Evolutionary conservation across 2,888 invertebrate genomes (phyloP).

Genomic region (Eustalomyia histrio): DNA sequence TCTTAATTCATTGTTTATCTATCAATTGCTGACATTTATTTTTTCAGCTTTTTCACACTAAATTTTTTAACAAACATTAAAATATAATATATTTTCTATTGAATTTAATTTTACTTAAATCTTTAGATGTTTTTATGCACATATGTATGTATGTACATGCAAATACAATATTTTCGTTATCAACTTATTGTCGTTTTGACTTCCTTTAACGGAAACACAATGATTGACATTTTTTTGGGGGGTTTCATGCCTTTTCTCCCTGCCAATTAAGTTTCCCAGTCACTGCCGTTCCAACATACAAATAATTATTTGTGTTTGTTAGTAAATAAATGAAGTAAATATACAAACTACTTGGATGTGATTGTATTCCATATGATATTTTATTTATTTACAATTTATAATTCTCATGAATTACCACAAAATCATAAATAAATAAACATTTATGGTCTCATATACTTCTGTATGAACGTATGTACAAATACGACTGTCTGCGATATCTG

Average conservation of each 20-base stretch:
- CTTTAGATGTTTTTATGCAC: neutral
- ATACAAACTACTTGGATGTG: no score
- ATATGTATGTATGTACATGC: no score
- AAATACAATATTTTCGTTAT: conserved; percentile 25
- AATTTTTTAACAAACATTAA: no score
- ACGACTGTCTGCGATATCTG: neutral
- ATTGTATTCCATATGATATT: conserved; percentile 43
- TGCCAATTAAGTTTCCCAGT: conserved; percentile 31
- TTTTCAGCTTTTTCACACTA: no score
- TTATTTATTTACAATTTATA: conserved; percentile 56
- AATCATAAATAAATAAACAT: conserved; percentile 22
- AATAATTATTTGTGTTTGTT: neutral
- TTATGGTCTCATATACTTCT: conserved; percentile 14
- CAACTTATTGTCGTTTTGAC: conserved; percentile 42
- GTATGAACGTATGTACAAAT: neutral
- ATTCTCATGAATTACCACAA: conserved; percentile 52
- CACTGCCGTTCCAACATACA: conserved; percentile 17
- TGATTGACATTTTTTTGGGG: conserved; percentile 48
- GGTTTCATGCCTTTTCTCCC: conserved; percentile 11
- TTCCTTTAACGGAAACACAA: conserved; percentile 59
- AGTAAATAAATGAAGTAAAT: neutral
- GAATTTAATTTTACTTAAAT: conserved; percentile 5
- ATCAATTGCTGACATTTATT: no score
- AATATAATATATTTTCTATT: neutral
- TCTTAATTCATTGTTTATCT: no score